Conservation (phyloP, 2,888 invertebrate species). For the Lepidonotus clava region DNA sequence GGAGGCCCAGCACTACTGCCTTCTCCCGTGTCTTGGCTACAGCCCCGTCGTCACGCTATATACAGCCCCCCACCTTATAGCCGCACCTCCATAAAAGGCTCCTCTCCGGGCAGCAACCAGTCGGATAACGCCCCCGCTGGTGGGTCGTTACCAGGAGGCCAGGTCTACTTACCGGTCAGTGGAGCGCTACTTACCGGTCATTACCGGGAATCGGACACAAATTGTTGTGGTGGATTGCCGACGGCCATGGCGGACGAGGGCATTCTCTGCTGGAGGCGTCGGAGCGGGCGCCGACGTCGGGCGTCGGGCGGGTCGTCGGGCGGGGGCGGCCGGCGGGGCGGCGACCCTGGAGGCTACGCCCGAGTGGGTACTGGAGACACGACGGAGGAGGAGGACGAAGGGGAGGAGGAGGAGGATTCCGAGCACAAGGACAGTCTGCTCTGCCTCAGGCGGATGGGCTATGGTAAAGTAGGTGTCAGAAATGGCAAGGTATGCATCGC, state of each 20-base stretch:
- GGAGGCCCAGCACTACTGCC: not conserved
- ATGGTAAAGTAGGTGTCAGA: constrained; percentile 38
- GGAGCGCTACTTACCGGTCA: no score
- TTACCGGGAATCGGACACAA: no score
- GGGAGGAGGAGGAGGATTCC: constrained; percentile 5
- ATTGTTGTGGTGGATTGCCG: no score
- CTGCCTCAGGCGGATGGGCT: constrained; percentile 32
- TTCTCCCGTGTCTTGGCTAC: not conserved
- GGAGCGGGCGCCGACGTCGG: constrained; percentile 5
- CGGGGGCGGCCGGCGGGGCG: not conserved
- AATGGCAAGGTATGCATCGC: constrained; percentile 12
- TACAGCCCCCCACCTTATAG: no score
- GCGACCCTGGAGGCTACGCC: not conserved
- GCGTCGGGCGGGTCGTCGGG: not conserved
- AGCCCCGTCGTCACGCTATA: not conserved
- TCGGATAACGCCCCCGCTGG: no score
- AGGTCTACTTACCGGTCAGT: no score
- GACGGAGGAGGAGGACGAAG: constrained; percentile 24
- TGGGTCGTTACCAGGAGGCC: no score
- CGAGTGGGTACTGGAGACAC: constrained; percentile 8
- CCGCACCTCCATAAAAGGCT: no score
- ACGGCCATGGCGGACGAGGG: constrained; percentile 24
- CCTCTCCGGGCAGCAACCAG: no score
- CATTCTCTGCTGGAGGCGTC: constrained; percentile 26
- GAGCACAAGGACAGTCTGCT: constrained; percentile 11